Percentiles rank a stretch among this genome's conserved stretches.
phyloP scores from a whole-genome alignment of 2,797 vertebrate genomes.

The Okamejei kenojei region DNA sequence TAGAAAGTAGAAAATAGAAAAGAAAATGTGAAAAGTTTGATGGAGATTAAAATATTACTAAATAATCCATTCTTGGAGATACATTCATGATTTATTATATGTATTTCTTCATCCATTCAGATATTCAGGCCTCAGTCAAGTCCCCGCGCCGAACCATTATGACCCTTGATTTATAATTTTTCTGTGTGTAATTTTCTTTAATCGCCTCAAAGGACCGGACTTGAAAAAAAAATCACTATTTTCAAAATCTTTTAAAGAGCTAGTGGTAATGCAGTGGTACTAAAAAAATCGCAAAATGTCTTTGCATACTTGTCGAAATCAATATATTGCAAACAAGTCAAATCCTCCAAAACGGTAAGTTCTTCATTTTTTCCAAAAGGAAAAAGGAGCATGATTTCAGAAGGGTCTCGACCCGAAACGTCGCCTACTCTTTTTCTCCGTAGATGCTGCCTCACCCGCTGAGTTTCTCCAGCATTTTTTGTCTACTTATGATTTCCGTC shows the following conservation, averaged over 20 bases:
- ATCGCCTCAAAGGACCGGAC: background rate
- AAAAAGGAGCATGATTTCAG: background rate
- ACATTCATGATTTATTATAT: no score
- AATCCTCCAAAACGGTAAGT: constrained; percentile 48
- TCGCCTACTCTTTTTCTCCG: no score
- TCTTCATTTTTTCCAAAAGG: constrained; percentile 45
- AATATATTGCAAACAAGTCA: constrained; percentile 55
- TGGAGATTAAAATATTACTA: no score
- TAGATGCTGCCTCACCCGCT: no score
- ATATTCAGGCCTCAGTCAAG: no score
- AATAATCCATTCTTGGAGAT: no score
- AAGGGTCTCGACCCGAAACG: no score
- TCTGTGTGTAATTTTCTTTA: background rate
- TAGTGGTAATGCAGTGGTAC: background rate
- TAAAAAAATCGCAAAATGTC: background rate
- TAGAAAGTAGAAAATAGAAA: no score
- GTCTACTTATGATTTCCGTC: background rate
- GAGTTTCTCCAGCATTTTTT: no score
- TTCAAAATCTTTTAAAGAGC: background rate
- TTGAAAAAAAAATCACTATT: background rate
- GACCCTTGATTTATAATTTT: background rate
- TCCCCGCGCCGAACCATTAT: no score
- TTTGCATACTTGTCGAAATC: constrained; percentile 49
- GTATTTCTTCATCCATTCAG: no score
- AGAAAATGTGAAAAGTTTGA: no score